These are phyloP conservation scores for Drosophila kurseongensis DNA, from an alignment of 1,140 invertebrate genomes.

Conservation along the genomic window DNA sequence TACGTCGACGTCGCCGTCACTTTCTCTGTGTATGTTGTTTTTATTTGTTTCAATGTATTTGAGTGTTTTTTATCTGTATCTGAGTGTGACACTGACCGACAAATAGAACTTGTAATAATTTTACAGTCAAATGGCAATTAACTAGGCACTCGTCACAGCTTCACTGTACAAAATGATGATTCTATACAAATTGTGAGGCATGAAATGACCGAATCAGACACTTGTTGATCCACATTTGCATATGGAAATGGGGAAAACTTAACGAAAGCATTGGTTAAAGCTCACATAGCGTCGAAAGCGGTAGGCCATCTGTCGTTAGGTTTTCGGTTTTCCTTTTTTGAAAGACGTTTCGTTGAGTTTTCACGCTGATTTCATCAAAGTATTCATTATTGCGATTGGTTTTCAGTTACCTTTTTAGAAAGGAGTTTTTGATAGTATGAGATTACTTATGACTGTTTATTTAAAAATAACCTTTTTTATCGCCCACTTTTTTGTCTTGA, in stretches of 20 bases:
- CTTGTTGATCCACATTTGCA: slow-evolving; percentile 38
- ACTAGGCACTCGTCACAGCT: slow-evolving; percentile 54
- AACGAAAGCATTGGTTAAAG: slow-evolving; percentile 49
- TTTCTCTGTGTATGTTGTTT: slow-evolving; percentile 34
- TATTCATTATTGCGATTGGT: no score
- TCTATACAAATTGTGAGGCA: not conserved
- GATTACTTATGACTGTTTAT: not conserved
- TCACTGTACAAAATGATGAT: slow-evolving; percentile 4
- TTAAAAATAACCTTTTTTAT: slow-evolving; percentile 4
- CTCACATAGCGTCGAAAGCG: slow-evolving; percentile 73
- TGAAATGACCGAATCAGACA: slow-evolving; percentile 38
- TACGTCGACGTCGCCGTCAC: slow-evolving; percentile 54
- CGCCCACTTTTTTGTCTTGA: slow-evolving; percentile 6
- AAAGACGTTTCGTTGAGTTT: slow-evolving; percentile 6
- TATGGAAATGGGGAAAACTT: slow-evolving; percentile 19
- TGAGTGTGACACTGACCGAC: slow-evolving; percentile 70
- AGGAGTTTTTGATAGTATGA: not conserved
- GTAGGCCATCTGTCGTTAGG: slow-evolving; percentile 59
- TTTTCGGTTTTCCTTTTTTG: slow-evolving; percentile 1
- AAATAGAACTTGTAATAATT: slow-evolving; percentile 56
- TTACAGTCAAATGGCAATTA: slow-evolving; percentile 57
- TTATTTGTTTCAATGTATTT: slow-evolving; percentile 25
- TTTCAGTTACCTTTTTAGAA: not conserved
- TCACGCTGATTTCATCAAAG: not conserved
- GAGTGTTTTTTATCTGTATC: slow-evolving; percentile 6